A percentile compares a stretch with the other conserved stretches of the same genome.
These are phyloP conservation scores for Drosophila mercatorum DNA, from an alignment of 2,888 invertebrate species.

Conservation along the genomic window DNA sequence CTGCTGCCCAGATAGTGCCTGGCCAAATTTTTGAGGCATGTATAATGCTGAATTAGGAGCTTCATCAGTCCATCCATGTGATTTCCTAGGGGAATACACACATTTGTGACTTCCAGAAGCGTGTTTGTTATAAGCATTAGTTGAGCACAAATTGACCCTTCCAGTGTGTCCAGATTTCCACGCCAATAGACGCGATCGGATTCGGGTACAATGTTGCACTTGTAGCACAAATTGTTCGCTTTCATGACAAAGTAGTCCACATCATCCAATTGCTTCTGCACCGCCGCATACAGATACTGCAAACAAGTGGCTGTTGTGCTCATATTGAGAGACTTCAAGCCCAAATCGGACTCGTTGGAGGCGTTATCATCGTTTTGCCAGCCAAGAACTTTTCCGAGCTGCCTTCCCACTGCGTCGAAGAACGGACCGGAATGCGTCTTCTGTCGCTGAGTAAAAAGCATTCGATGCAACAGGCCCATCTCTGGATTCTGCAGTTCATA, in stretches of 20 bases:
- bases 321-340: conserved; percentile 79
- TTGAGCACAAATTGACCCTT: conserved; percentile 87
- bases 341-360: conserved; percentile 39
- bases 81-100: conserved; percentile 85
- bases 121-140: conserved; percentile 86
- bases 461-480: conserved; percentile 79
- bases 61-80: conserved; percentile 86
- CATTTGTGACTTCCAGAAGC: conserved; percentile 85
- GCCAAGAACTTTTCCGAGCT: conserved; percentile 78
- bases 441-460: conserved; percentile 82
- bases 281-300: conserved; percentile 71
- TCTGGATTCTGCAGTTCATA: conserved; percentile 74
- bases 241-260: conserved; percentile 83
- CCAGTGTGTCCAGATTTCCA: conserved; percentile 85
- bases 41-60: conserved; percentile 86
- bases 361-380: conserved; percentile 59
- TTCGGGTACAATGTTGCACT: conserved; percentile 85
- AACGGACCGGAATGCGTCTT: conserved; percentile 83
- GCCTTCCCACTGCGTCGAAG: conserved; percentile 80
- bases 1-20: conserved; percentile 87
- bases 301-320: conserved; percentile 76
- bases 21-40: conserved; percentile 86
- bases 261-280: conserved; percentile 82
- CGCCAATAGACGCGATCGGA: conserved; percentile 84
- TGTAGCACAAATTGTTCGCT: conserved; percentile 85